These are phyloP conservation scores for Euschistus heros DNA, from an alignment of 1,140 invertebrate genomes.

Conservation along the genomic window DNA sequence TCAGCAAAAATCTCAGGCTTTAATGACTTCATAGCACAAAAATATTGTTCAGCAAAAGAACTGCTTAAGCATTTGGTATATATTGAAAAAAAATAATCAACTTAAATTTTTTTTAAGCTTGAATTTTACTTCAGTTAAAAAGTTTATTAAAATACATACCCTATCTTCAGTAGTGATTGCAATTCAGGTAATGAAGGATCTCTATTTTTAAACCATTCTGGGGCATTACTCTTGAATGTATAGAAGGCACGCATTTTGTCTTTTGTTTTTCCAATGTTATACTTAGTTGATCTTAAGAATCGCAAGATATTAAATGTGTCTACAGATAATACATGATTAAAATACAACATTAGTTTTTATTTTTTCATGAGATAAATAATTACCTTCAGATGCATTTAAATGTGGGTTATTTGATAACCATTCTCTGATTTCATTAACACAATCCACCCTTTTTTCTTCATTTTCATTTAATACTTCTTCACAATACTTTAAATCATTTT, in stretches of 20 bases:
- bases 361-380: background rate
- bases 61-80: background rate
- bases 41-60: background rate
- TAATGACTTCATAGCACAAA: too few species aligned
- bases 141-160: constrained; percentile 30
- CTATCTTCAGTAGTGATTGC: constrained; percentile 44
- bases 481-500: background rate
- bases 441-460: background rate
- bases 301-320: constrained; percentile 30
- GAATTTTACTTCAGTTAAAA: background rate
- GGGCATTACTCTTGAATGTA: constrained; percentile 39
- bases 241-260: constrained; percentile 47
- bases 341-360: background rate
- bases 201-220: constrained; percentile 49
- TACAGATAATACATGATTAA: background rate
- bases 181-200: constrained; percentile 46
- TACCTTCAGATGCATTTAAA: constrained; percentile 3
- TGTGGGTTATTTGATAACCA: background rate
- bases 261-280: constrained; percentile 44
- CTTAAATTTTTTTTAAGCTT: background rate
- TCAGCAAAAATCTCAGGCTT: too few species aligned
- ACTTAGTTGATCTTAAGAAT: constrained; percentile 51
- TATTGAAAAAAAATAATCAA: background rate
- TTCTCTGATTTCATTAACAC: background rate
- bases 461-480: background rate